Evolutionary conservation across 2,113 vertebrate genomes (phyloP).

Genomic region (Mormoops blainvillei): DNA sequence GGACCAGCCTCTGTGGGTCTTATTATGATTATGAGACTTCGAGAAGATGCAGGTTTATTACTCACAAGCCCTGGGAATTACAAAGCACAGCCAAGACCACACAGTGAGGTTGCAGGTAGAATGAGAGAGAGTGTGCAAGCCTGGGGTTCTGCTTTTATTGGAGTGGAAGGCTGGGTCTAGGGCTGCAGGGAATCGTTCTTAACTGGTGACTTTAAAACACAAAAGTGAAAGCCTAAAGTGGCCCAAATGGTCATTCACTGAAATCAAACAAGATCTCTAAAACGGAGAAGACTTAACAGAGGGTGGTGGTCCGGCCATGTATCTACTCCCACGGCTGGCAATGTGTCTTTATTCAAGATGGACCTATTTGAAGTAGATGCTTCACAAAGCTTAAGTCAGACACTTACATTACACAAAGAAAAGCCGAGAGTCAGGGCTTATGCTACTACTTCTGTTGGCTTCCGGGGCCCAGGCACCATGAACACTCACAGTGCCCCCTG

Average conservation of each 20-base stretch:
- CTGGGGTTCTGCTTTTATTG: not conserved
- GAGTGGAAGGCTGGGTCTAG: too few relatives aligned
- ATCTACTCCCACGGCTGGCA: not conserved
- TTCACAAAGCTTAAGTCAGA: not conserved
- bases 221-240: not conserved
- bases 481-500: not conserved
- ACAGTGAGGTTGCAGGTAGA: not conserved
- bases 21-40: too few relatives aligned
- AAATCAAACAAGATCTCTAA: not conserved
- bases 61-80: not conserved
- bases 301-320: not conserved
- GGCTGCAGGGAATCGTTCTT: not conserved
- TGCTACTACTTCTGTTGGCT: fast-evolving
- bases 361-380: too few relatives aligned
- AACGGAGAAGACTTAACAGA: not conserved
- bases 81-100: not conserved
- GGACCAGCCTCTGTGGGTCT: too few relatives aligned
- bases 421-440: not conserved
- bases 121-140: not conserved
- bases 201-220: not conserved
- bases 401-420: not conserved
- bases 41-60: not conserved
- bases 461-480: not conserved
- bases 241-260: not conserved
- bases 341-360: not conserved